A percentile compares a stretch with the other conserved stretches of the same genome.
These are phyloP conservation scores for Lamproptera curius DNA, from an alignment of 2,888 invertebrate genomes.

Conservation along the genomic window DNA sequence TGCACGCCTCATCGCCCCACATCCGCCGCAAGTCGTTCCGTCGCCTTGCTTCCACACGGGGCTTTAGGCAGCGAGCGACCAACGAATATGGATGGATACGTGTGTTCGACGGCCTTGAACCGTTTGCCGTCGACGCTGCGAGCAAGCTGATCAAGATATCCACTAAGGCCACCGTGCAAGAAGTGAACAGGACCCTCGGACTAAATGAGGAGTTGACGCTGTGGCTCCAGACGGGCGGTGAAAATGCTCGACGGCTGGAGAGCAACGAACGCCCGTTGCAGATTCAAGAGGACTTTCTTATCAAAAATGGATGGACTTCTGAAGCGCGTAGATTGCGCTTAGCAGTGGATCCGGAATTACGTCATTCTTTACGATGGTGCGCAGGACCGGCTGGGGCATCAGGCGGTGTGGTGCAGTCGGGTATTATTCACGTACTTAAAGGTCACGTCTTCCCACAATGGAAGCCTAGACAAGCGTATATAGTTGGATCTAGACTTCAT, in stretches of 20 bases:
- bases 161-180: conserved; percentile 76
- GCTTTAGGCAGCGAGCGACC: conserved; percentile 53
- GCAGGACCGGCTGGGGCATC: conserved; percentile 76
- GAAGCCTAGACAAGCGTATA: conserved; percentile 79
- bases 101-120: conserved; percentile 77
- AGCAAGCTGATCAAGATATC: conserved; percentile 77
- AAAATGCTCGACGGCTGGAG: conserved; percentile 73
- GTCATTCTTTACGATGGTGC: conserved; percentile 80
- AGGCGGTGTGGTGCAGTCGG: conserved; percentile 61
- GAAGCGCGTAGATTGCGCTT: conserved; percentile 77
- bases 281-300: conserved; percentile 80
- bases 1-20: conserved; percentile 72
- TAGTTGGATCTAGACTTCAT: conserved; percentile 79
- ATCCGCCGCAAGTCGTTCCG: conserved; percentile 66
- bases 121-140: conserved; percentile 69
- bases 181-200: conserved; percentile 69
- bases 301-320: conserved; percentile 78
- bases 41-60: conserved; percentile 71
- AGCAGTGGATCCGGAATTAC: conserved; percentile 82
- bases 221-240: conserved; percentile 78
- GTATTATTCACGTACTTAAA: conserved; percentile 79
- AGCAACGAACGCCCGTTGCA: conserved; percentile 76
- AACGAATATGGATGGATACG: conserved; percentile 79
- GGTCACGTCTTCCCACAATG: conserved; percentile 84
- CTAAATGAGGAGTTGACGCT: conserved; percentile 67